Evolutionary conservation across 2,888 invertebrate species (phyloP).

Genomic region (Ypsolopha scabrella): DNA sequence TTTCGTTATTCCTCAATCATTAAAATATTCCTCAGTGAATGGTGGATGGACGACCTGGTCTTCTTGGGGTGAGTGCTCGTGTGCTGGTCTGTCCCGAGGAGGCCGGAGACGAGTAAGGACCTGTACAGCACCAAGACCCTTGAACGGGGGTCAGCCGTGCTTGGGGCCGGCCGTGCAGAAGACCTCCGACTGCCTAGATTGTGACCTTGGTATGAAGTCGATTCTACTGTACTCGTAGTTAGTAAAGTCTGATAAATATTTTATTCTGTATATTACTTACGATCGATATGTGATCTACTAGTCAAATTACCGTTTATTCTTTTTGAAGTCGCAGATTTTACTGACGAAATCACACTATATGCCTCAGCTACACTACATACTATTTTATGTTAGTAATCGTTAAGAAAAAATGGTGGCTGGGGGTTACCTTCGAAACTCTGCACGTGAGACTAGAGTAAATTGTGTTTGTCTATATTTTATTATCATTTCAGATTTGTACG

Average conservation of each 20-base stretch:
- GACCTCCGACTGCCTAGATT: conserved; percentile 82
- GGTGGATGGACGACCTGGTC: conserved; percentile 97
- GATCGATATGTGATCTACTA: background rate
- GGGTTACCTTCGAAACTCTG: too few relatives aligned
- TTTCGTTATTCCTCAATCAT: conserved; percentile 2
- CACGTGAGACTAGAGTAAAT: too few relatives aligned
- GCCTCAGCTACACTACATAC: too few relatives aligned
- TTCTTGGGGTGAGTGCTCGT: conserved; percentile 88
- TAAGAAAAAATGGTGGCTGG: too few relatives aligned
- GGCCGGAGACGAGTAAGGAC: conserved; percentile 83
- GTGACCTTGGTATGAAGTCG: conserved; percentile 61
- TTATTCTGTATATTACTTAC: background rate
- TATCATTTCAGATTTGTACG: conserved; percentile 35
- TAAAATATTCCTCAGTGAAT: conserved; percentile 74
- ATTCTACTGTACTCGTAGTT: too few relatives aligned
- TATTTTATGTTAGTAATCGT: too few relatives aligned
- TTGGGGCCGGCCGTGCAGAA: conserved; percentile 85
- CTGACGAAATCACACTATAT: too few relatives aligned
- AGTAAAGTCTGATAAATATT: background rate
- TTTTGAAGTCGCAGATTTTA: too few relatives aligned
- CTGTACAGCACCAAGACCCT: conserved; percentile 90
- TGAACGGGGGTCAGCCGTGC: conserved; percentile 92
- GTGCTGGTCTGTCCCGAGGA: conserved; percentile 77
- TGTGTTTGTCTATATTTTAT: too few relatives aligned
- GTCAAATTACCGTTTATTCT: background rate